Evolutionary conservation across 2,797 vertebrate genomes (phyloP), one percentile per base, ranked within the genome.

Genomic region (Columba guinea): DNA sequence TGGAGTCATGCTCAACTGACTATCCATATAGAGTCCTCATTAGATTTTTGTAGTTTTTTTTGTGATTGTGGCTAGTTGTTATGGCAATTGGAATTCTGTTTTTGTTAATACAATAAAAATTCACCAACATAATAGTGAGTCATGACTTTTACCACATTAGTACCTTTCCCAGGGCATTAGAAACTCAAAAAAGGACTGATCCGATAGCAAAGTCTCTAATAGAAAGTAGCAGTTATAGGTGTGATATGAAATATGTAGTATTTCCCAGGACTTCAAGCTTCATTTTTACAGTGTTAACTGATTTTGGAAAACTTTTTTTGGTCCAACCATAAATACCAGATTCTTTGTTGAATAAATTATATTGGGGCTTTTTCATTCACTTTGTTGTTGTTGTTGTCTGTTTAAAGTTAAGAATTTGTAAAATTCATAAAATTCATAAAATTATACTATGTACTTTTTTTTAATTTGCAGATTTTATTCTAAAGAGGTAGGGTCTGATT

Each of bases 51-150:
- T 46, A 67, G 10, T 24, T 6, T 68, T 78, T 94, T 90, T 93
- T 91, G 87, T 79, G 27, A 87, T 89, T 95, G 97, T 93, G 73
- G 55, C 49, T 94, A 94, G 67, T 96, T 96, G 82, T 87, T 96
- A 85, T 73, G 26, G 73, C 73, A 91, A 95, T 93, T 95, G 67
- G 87, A 97, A 94, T 91, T 93, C 78, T 94, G 58, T 14, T 95
- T 96, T 94, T 96, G 68, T 78, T 96, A 96, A 97, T 93, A 85
- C 35, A 96, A 97, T 97, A 97, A 97, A 97, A 97, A 97, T 95
- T 97, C 97, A 97, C 58, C 65, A 80, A 76, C 46, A 83, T 95
- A 96, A 97, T 56, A 97, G 94, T 97, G 97, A 98, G 51, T 94
- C 84, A 84, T 91, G 94, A 97, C 93, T 97, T 98, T 96, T 94